phyloP scores from a whole-genome alignment of 53 echinoderm and acorn worm genomes.

The Stichopus horrens region DNA sequence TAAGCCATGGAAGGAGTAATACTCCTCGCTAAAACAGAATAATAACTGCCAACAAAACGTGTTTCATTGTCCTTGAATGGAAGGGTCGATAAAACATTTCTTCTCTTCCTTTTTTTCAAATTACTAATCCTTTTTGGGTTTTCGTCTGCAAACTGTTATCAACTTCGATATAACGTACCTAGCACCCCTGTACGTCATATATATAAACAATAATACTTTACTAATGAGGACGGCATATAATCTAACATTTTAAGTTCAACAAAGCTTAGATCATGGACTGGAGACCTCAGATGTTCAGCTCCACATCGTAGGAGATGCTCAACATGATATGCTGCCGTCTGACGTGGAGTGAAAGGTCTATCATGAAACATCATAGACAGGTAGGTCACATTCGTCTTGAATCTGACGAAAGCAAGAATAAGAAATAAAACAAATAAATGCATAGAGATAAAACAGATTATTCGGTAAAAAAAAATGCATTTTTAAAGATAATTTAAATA shows the following conservation, averaged over 20 bases:
- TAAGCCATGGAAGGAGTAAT: too few species aligned
- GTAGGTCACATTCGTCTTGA: not conserved
- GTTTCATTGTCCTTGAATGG: too few species aligned
- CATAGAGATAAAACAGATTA: too few species aligned
- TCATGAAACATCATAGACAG: constrained; percentile 51
- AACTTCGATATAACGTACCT: not conserved
- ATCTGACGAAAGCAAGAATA: constrained; percentile 8
- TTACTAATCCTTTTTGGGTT: not conserved
- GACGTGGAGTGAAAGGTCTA: constrained; percentile 46
- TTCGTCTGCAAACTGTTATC: not conserved
- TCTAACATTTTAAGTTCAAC: constrained; percentile 61
- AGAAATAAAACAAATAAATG: too few species aligned
- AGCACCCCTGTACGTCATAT: not conserved
- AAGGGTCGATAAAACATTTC: too few species aligned
- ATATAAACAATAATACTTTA: not conserved
- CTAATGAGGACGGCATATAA: constrained; percentile 30
- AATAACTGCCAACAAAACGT: too few species aligned
- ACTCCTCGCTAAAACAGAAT: too few species aligned
- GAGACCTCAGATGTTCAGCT: constrained; percentile 59
- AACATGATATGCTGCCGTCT: constrained; percentile 54
- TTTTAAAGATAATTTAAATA: too few species aligned
- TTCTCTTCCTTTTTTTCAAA: too few species aligned
- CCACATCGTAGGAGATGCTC: constrained; percentile 58
- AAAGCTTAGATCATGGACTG: constrained; percentile 54
- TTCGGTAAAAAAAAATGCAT: too few species aligned